Evolutionary conservation across 2,113 vertebrate genomes (phyloP).

Genomic region (Montifringilla adamsi): DNA sequence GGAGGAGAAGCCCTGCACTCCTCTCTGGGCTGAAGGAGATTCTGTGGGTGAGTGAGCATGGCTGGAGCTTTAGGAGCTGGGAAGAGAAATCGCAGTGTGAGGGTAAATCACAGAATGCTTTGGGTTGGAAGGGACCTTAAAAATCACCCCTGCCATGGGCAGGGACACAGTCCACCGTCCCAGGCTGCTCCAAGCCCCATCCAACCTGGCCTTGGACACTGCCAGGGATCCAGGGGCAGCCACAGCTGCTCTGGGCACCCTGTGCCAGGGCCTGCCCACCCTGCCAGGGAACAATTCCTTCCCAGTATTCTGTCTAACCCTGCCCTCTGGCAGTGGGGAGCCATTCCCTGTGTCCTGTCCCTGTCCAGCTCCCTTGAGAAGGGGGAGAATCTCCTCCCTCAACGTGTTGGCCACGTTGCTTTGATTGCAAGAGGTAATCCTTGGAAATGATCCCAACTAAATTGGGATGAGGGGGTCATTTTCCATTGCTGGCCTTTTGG

Average conservation of each 20-base stretch:
- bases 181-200: not conserved
- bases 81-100: not conserved
- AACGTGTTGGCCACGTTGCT: accelerated
- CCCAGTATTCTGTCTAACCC: accelerated
- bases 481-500: not conserved
- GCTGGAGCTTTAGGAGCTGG: not conserved
- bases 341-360: not conserved
- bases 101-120: not conserved
- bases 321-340: not conserved
- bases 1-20: not conserved
- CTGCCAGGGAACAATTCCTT: accelerated
- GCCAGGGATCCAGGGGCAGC: not conserved
- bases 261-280: not conserved
- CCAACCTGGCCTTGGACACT: not conserved
- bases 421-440: not conserved
- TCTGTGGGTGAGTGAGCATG: accelerated
- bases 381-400: not conserved
- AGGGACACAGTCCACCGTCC: accelerated
- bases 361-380: not conserved
- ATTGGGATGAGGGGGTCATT: not conserved
- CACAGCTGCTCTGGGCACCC: not conserved
- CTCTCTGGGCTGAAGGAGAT: not conserved
- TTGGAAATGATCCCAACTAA: not conserved
- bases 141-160: not conserved
- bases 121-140: not conserved